Evolutionary conservation across 2,113 vertebrate species (phyloP).

Genomic region (Pterocles orientalis): DNA sequence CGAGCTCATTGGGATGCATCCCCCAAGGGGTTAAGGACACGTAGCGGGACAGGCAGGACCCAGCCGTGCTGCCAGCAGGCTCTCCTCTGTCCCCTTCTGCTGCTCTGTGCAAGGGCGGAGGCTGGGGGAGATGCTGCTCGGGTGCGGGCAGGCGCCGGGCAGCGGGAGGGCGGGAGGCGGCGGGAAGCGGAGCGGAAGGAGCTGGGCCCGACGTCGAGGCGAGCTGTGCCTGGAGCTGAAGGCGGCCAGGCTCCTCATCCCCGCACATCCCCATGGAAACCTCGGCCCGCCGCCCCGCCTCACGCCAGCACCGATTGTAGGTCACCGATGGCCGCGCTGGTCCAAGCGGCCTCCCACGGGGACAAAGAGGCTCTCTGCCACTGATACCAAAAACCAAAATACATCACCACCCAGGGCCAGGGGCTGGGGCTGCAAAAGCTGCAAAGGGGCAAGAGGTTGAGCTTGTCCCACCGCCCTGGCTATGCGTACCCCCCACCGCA

Average conservation of each 20-base stretch:
- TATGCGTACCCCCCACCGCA: fast-evolving
- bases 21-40: neutral
- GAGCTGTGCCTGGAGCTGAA: conserved; percentile 47
- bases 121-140: neutral
- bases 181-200: conserved; percentile 53
- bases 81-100: neutral
- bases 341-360: neutral
- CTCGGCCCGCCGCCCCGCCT: neutral
- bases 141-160: neutral
- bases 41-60: neutral
- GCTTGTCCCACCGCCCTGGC: neutral
- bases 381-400: too few relatives aligned
- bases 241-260: neutral
- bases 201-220: neutral
- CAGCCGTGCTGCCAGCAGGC: neutral
- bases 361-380: fast-evolving
- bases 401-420: neutral
- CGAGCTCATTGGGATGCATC: fast-evolving
- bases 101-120: neutral
- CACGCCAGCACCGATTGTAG: neutral
- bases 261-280: conserved; percentile 48
- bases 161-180: neutral
- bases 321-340: neutral
- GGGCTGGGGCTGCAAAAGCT: neutral
- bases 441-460: fast-evolving